Evolutionary conservation across 2,797 vertebrate genomes (phyloP), one percentile per base, ranked within the genome.

Genomic region (Phrynocephalus guinanensis): DNA sequence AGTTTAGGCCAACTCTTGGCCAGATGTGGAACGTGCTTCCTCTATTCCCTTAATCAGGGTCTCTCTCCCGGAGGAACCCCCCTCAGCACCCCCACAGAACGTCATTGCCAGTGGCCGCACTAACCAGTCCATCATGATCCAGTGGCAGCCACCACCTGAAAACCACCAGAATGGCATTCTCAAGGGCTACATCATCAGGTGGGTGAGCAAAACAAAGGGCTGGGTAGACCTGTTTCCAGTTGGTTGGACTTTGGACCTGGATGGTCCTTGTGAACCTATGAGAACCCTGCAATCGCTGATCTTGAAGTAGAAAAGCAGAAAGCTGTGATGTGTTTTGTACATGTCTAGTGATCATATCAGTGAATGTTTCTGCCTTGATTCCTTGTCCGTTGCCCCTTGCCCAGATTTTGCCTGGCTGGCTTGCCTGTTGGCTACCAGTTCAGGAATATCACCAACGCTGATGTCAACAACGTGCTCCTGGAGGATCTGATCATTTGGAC

Each of bases 401-500:
- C 73, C 94, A 99, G 99, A 92, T 99, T 98, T 96, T 98, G 99
- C 89, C 97, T 99, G 92, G 98, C 98, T 0, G 99, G 99, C 80
- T 95, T 99, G 79, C 99, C 99, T 0, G 99, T 99, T 22, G 99
- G 98, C 77, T 98, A 99, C 94, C 99, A 99, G 94, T 98, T 98
- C 93, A 99, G 98, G 95, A 99, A 99, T 95, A 98, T 99, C 91
- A 98, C 98, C 22, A 98, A 97, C 0, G 98, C 98, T 0, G 98
- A 99, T 0, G 97, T 98, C 89, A 99, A 98, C 93, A 99, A 98
- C 92, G 96, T 99, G 87, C 96, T 99, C 0, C 97, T 99, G 93
- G 99, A 99, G 90, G 99, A 99, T 77, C 98, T 99, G 92, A 99
- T 99, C 96, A 99, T 99, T 94, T 99, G 99, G 99, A 99, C 99